These are phyloP conservation scores for Lipophrys pholis DNA, from an alignment of 2,113 vertebrate genomes.

Conservation along the genomic window DNA sequence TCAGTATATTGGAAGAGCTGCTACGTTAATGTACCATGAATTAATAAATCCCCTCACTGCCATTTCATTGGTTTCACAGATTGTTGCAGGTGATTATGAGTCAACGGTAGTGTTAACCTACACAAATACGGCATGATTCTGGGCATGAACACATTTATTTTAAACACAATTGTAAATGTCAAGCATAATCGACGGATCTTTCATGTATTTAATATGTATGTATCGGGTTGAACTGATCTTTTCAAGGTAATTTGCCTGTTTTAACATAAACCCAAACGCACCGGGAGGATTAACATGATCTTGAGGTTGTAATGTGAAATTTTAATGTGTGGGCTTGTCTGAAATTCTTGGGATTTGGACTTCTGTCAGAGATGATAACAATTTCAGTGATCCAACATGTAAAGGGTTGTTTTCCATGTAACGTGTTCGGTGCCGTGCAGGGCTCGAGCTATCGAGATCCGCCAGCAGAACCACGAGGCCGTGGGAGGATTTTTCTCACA, in stretches of 20 bases:
- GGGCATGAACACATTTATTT: conserved; percentile 29
- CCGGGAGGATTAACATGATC: background rate
- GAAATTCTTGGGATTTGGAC: conserved; percentile 3
- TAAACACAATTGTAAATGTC: background rate
- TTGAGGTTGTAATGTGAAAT: background rate
- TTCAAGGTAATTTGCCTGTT: conserved; percentile 3
- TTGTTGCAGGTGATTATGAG: conserved; percentile 61
- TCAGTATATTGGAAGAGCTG: background rate
- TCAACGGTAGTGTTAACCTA: conserved; percentile 44
- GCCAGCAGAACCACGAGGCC: conserved; percentile 91
- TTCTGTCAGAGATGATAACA: too few relatives aligned
- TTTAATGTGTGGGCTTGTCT: conserved; percentile 2
- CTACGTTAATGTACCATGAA: background rate
- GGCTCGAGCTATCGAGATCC: conserved; percentile 95
- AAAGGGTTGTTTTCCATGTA: background rate
- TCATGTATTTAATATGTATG: background rate
- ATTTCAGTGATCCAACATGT: background rate
- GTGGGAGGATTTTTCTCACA: conserved; percentile 99
- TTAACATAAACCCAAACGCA: conserved; percentile 11
- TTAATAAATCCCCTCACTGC: conserved; percentile 16
- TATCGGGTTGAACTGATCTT: conserved; percentile 8
- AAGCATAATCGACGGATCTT: conserved; percentile 25
- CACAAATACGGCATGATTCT: conserved; percentile 44
- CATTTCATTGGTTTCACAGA: conserved; percentile 68
- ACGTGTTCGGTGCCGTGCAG: conserved; percentile 70